phyloP scores from a whole-genome alignment of 2,113 vertebrate genomes.

The Thamnaconus septentrionalis region DNA sequence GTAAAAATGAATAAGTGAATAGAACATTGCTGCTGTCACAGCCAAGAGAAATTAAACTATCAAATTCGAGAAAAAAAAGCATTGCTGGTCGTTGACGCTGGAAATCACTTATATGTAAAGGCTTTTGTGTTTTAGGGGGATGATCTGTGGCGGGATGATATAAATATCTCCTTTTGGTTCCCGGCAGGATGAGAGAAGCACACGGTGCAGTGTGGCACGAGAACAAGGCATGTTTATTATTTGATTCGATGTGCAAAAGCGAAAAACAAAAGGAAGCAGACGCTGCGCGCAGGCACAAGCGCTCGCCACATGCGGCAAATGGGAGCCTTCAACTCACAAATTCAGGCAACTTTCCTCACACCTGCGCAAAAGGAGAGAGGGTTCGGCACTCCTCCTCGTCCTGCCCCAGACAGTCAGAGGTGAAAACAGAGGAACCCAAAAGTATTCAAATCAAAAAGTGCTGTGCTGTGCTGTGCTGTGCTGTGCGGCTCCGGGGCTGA shows the following conservation, averaged over 20 bases:
- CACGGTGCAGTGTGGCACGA: conserved; percentile 27
- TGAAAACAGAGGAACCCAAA: neutral
- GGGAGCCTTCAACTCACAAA: conserved; percentile 39
- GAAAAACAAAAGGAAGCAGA: conserved; percentile 6
- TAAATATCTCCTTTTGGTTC: conserved; percentile 69
- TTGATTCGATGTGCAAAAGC: conserved; percentile 52
- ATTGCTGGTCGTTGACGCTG: too few relatives aligned
- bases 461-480: too few relatives aligned
- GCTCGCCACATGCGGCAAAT: too few relatives aligned
- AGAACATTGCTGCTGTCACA: too few relatives aligned
- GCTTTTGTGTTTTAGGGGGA: conserved; percentile 56
- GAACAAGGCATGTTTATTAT: conserved; percentile 46
- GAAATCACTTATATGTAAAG: too few relatives aligned
- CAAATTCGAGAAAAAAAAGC: too few relatives aligned
- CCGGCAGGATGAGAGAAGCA: conserved; percentile 43
- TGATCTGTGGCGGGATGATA: conserved; percentile 58
- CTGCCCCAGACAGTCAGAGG: conserved; percentile 5
- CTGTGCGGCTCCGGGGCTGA: too few relatives aligned
- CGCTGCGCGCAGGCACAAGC: too few relatives aligned
- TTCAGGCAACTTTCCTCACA: conserved; percentile 13
- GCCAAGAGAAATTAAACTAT: too few relatives aligned
- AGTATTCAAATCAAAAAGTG: too few relatives aligned
- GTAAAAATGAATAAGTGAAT: too few relatives aligned
- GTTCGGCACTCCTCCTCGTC: neutral
- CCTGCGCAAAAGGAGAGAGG: neutral